Evolutionary conservation across 35 echinoderm and acorn worm species (phyloP).

Genomic region (Anneissia japonica): DNA sequence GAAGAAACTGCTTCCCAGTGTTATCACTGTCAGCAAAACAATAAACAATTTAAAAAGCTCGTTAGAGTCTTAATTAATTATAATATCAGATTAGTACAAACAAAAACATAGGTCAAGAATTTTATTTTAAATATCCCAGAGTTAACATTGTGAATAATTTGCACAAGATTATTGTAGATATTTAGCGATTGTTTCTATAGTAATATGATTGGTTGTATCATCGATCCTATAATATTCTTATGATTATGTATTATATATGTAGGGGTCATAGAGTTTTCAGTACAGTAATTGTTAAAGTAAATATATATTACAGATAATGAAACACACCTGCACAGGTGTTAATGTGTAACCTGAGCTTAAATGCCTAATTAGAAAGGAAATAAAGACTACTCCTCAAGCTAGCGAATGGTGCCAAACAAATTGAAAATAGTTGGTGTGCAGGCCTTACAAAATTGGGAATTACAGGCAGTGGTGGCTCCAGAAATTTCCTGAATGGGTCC

Average conservation of each 20-base stretch:
- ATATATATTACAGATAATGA: neutral
- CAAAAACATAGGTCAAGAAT: neutral
- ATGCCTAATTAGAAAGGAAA: too few relatives aligned
- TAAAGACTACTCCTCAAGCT: too few relatives aligned
- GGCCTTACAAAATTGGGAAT: too few relatives aligned
- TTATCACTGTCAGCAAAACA: neutral
- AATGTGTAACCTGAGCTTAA: too few relatives aligned
- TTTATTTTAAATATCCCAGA: neutral
- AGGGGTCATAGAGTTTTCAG: neutral
- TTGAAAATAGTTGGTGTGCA: too few relatives aligned
- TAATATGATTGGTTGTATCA: neutral
- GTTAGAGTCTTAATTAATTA: too few relatives aligned
- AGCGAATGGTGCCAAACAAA: too few relatives aligned
- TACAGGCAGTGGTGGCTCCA: too few relatives aligned
- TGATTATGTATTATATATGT: neutral
- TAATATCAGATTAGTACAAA: too few relatives aligned
- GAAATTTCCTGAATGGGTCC: too few relatives aligned
- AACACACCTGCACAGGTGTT: too few relatives aligned
- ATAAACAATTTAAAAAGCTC: neutral
- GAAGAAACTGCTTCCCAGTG: neutral
- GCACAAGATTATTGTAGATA: neutral
- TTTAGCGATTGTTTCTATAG: neutral
- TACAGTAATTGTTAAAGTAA: neutral
- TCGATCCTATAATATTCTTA: neutral
- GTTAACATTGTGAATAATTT: neutral